These are phyloP conservation scores for Aplocera efformata DNA, from an alignment of 2,888 invertebrate species.

Conservation along the genomic window DNA sequence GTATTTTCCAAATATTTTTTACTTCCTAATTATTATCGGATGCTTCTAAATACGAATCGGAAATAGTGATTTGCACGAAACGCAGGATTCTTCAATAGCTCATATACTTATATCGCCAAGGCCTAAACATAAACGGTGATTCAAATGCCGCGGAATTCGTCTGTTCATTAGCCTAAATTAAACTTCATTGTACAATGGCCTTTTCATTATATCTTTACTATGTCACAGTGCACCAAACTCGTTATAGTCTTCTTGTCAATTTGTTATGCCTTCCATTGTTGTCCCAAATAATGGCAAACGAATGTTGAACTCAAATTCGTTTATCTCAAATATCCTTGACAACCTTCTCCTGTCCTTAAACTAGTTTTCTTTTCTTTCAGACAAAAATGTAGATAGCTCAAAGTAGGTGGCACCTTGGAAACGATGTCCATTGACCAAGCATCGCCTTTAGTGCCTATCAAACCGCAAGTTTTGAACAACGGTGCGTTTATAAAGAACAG, in stretches of 20 bases:
- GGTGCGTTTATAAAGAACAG: slow-evolving; percentile 76
- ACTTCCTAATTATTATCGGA: neutral
- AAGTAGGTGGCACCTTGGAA: slow-evolving; percentile 55
- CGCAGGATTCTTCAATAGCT: neutral
- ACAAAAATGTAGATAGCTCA: slow-evolving; percentile 74
- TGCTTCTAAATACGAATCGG: neutral
- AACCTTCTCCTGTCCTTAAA: slow-evolving; percentile 37
- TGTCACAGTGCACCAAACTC: slow-evolving; percentile 44
- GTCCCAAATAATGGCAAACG: slow-evolving; percentile 34
- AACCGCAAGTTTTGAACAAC: slow-evolving; percentile 76
- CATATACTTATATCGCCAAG: slow-evolving; percentile 1
- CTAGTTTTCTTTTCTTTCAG: slow-evolving; percentile 65
- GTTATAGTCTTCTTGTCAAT: slow-evolving; percentile 36
- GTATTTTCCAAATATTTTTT: neutral
- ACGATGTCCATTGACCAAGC: slow-evolving; percentile 79
- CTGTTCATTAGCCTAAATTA: slow-evolving; percentile 63
- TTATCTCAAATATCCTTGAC: too few relatives aligned
- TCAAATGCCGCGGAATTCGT: slow-evolving; percentile 44
- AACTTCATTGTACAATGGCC: slow-evolving; percentile 50
- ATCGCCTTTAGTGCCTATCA: slow-evolving; percentile 75
- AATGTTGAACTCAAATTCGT: too few relatives aligned
- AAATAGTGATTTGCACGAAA: neutral
- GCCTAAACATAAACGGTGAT: slow-evolving; percentile 20
- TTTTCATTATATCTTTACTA: slow-evolving; percentile 52
- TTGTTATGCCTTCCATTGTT: slow-evolving; percentile 40